These are phyloP conservation scores for Dolichopus griseipennis DNA, from an alignment of 2,888 invertebrate genomes.

Conservation along the genomic window DNA sequence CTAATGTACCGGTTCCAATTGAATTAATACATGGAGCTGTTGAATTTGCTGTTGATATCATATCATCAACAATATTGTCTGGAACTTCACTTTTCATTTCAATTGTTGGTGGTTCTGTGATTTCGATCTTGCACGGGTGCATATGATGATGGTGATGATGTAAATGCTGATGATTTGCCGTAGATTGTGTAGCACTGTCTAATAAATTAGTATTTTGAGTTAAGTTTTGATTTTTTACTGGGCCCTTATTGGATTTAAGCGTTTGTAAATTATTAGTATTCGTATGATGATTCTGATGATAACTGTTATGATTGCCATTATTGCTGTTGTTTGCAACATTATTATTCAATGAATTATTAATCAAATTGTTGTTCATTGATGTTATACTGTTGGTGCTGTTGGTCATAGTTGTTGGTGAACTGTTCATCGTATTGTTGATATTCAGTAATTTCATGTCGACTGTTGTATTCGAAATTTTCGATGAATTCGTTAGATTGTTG, in stretches of 20 bases:
- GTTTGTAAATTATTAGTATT: conserved; percentile 20
- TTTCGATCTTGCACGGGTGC: conserved; percentile 26
- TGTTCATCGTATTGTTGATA: conserved; percentile 19
- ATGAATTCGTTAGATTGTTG: conserved; percentile 21
- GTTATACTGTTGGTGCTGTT: conserved; percentile 18
- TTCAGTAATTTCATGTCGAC: conserved; percentile 14
- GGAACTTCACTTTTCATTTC: conserved; percentile 27
- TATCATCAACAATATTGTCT: conserved; percentile 18
- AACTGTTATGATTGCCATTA: conserved; percentile 26
- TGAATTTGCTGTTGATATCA: background rate
- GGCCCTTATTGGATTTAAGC: conserved; percentile 41
- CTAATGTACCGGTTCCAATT: background rate
- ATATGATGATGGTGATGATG: conserved; percentile 27
- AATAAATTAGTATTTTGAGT: background rate
- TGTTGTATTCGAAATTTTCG: background rate
- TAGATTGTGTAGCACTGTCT: background rate
- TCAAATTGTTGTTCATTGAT: background rate
- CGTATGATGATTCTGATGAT: conserved; percentile 9
- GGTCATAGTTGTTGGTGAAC: conserved; percentile 20
- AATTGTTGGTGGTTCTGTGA: conserved; percentile 30
- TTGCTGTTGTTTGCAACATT: conserved; percentile 22
- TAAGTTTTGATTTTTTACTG: conserved; percentile 34
- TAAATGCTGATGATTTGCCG: conserved; percentile 21
- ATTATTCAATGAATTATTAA: conserved; percentile 8
- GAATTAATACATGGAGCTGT: background rate